These are phyloP conservation scores for Pomacea canaliculata DNA, from an alignment of 2,888 invertebrate genomes.

Conservation along the genomic window DNA sequence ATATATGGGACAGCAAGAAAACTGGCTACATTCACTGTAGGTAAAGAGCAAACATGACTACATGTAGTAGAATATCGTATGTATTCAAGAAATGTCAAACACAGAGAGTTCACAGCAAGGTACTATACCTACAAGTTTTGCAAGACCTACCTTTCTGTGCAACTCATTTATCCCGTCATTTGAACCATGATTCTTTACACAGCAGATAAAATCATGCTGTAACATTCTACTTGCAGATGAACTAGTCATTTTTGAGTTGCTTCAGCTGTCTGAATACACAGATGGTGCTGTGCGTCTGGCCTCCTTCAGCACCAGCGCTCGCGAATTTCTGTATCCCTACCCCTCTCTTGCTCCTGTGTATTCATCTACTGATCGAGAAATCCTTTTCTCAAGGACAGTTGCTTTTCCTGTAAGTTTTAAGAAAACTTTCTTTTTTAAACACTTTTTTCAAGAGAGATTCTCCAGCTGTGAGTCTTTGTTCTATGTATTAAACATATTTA, in stretches of 20 bases:
- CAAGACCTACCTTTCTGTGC: too few species aligned
- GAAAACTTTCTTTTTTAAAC: not conserved
- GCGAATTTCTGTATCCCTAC: constrained; percentile 68
- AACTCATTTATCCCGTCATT: too few species aligned
- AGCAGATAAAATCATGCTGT: too few species aligned
- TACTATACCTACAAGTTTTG: too few species aligned
- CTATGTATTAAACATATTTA: not conserved
- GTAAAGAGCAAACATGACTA: too few species aligned
- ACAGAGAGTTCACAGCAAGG: too few species aligned
- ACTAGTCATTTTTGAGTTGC: constrained; percentile 59
- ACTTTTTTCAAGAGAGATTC: not conserved
- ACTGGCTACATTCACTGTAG: too few species aligned
- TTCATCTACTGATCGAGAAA: constrained; percentile 59
- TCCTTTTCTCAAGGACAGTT: constrained; percentile 62
- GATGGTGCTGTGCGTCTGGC: constrained; percentile 63
- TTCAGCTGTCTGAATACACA: constrained; percentile 58
- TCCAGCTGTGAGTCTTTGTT: too few species aligned
- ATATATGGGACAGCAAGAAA: too few species aligned
- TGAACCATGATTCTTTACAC: too few species aligned
- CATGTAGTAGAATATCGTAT: too few species aligned
- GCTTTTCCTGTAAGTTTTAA: constrained; percentile 66
- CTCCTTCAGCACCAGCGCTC: constrained; percentile 61
- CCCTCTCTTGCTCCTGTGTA: constrained; percentile 60
- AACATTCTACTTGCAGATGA: constrained; percentile 53
- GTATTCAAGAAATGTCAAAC: too few species aligned